phyloP scores from a whole-genome alignment of 2,888 invertebrate species.

The Phaedon cochleariae region DNA sequence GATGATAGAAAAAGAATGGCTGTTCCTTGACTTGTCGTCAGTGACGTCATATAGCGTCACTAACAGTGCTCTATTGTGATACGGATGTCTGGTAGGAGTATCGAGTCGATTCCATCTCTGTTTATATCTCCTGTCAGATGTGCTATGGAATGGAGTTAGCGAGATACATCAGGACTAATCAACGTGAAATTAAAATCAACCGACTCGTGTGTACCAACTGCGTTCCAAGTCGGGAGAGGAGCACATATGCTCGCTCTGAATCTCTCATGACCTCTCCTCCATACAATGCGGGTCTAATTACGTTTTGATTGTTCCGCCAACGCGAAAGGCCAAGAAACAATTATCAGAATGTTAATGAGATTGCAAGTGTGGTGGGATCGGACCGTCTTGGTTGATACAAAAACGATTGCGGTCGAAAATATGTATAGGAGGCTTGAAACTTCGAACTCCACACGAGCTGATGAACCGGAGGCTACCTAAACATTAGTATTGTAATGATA shows the following conservation, averaged over 20 bases:
- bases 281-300: conserved; percentile 25
- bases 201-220: conserved; percentile 24
- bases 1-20: too few species aligned
- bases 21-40: too few species aligned
- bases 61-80: too few species aligned
- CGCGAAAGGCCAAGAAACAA: background rate
- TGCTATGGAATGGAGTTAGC: conserved; percentile 22
- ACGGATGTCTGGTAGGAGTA: too few species aligned
- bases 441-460: too few species aligned
- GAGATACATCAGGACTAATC: conserved; percentile 39
- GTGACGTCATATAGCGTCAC: too few species aligned
- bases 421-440: too few species aligned
- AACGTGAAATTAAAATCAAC: conserved; percentile 40
- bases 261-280: conserved; percentile 28
- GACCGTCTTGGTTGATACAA: background rate
- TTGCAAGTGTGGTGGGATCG: background rate
- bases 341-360: background rate
- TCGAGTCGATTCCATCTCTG: background rate
- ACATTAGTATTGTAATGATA: too few species aligned
- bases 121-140: background rate
- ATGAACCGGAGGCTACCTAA: too few species aligned
- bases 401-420: background rate
- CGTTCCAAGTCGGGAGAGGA: conserved; percentile 17
- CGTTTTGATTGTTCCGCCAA: conserved; percentile 22
- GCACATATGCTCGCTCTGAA: conserved; percentile 14